Evolutionary conservation across 2,113 vertebrate genomes (phyloP).

Genomic region (Xiphorhynchus elegans): DNA sequence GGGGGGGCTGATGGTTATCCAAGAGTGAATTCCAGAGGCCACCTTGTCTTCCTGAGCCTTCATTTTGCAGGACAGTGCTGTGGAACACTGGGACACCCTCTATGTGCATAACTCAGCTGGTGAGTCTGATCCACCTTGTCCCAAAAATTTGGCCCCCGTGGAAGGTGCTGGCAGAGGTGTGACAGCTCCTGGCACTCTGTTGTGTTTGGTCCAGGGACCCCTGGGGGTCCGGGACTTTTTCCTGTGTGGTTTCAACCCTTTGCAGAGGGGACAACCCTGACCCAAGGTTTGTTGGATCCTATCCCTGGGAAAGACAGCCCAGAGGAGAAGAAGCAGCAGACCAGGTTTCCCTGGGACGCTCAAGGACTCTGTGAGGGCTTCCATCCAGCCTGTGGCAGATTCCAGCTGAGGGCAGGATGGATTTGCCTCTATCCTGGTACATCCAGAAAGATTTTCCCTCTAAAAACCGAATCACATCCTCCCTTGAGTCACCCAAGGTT

Average conservation of each 20-base stretch:
- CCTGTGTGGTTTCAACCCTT: background rate
- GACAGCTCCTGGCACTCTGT: rapidly evolving
- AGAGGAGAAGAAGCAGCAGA: background rate
- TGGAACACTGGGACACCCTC: rapidly evolving
- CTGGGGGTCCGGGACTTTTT: background rate
- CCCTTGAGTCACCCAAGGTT: background rate
- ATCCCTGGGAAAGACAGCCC: background rate
- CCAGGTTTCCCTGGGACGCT: background rate
- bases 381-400: background rate
- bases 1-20: background rate
- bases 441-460: background rate
- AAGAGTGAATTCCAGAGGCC: rapidly evolving
- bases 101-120: too few species aligned
- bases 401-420: background rate
- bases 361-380: background rate
- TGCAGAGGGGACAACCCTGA: background rate
- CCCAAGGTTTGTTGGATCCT: background rate
- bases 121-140: rapidly evolving
- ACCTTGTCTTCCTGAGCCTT: background rate
- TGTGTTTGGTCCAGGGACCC: background rate
- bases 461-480: background rate
- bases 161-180: background rate
- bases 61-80: background rate
- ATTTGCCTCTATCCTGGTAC: background rate
- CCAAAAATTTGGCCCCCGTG: background rate